Evolutionary conservation across 2,797 vertebrate genomes (phyloP).

Genomic region (Eulemur coronatus): DNA sequence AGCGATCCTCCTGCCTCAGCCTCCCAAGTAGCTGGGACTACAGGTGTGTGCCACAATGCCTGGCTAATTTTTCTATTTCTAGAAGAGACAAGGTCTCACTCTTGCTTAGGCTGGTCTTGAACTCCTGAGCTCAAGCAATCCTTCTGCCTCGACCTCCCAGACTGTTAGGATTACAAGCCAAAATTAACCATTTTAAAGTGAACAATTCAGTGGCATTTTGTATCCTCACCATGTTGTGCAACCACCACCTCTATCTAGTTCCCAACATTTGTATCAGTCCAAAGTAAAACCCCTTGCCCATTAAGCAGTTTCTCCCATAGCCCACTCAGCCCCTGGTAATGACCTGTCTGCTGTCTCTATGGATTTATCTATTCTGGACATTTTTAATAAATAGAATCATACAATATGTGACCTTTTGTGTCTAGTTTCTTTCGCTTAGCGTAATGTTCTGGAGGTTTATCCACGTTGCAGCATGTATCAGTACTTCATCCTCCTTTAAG

Average conservation of each 20-base stretch:
- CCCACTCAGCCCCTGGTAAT: too few species aligned
- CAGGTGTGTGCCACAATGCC: too few species aligned
- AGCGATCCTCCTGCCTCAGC: too few species aligned
- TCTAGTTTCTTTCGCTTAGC: background rate
- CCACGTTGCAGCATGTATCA: background rate
- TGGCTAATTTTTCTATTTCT: too few species aligned
- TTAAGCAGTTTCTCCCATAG: background rate
- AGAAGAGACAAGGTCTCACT: too few species aligned
- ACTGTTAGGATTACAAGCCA: too few species aligned
- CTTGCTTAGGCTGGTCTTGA: too few species aligned
- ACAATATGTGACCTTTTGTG: background rate
- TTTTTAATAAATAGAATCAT: background rate
- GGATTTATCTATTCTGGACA: background rate
- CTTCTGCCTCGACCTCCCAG: too few species aligned
- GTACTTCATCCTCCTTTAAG: background rate
- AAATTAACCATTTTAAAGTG: background rate
- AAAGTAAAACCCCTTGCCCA: background rate
- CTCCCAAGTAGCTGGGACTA: too few species aligned
- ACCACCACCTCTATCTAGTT: background rate
- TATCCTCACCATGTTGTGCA: background rate
- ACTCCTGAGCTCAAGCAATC: too few species aligned
- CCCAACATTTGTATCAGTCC: background rate
- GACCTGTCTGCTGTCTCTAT: background rate
- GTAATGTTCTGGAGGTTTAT: background rate
- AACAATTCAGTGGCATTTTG: background rate